Percentiles rank a stretch among this genome's conserved stretches.
These are phyloP conservation scores for Patella vulgata DNA, from an alignment of 1,140 invertebrate species.

Conservation along the genomic window DNA sequence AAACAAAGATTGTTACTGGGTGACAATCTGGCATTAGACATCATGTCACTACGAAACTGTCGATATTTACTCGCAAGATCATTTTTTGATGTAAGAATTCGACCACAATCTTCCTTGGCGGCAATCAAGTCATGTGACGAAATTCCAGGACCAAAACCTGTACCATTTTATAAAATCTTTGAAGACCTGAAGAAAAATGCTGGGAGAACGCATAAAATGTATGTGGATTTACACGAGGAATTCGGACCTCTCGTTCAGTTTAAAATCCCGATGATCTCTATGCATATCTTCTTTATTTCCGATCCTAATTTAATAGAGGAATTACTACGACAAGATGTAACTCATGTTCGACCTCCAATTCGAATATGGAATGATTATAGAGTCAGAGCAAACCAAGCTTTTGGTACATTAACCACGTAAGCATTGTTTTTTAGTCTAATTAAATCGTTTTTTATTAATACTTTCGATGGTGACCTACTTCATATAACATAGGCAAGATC, in stretches of 20 bases:
- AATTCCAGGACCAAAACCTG: not conserved
- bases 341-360: not conserved
- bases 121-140: not conserved
- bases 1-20: no score
- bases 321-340: constrained; percentile 2
- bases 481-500: no score
- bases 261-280: not conserved
- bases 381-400: not conserved
- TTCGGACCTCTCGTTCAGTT: not conserved
- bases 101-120: no score
- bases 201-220: constrained; percentile 2
- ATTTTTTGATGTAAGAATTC: no score
- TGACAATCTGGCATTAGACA: no score
- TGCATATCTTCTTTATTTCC: not conserved
- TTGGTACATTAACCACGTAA: not conserved
- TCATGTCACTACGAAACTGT: no score
- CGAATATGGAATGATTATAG: not conserved
- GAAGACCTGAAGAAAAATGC: not conserved
- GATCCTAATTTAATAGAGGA: constrained; percentile 1
- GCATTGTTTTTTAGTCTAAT: no score
- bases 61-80: no score
- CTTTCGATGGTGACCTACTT: no score
- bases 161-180: not conserved
- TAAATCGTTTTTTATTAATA: no score
- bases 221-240: not conserved